These are phyloP conservation scores for Tiaroga cobitis DNA, from an alignment of 2,797 vertebrate species.

Conservation along the genomic window DNA sequence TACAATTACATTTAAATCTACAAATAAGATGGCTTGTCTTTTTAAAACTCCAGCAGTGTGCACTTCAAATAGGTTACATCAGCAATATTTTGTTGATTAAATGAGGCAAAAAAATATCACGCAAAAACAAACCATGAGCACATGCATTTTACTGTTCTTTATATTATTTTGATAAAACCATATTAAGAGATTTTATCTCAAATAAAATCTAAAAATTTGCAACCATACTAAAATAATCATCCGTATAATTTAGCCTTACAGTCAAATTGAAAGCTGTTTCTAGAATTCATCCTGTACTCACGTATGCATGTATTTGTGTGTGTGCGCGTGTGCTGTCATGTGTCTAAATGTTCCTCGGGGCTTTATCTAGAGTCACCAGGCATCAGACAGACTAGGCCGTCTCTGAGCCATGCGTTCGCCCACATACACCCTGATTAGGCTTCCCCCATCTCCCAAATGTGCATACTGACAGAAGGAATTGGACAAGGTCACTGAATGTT, in stretches of 20 bases:
- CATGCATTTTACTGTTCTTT: not conserved
- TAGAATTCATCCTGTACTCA: not conserved
- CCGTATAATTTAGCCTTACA: not conserved
- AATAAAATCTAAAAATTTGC: not conserved
- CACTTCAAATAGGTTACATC: not conserved
- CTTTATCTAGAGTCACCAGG: conserved; percentile 60
- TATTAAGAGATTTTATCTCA: not conserved
- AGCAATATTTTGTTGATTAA: conserved; percentile 2
- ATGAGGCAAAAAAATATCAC: not conserved
- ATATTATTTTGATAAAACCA: not conserved
- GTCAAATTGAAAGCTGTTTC: not conserved
- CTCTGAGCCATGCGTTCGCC: conserved; percentile 49
- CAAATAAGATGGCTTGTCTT: not conserved
- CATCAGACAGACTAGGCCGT: conserved; percentile 56
- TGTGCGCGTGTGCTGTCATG: conserved; percentile 40
- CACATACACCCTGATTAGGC: conserved; percentile 59
- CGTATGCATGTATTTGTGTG: conserved; percentile 38
- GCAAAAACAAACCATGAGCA: not conserved
- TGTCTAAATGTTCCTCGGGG: conserved; percentile 52
- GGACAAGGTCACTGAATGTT: conserved; percentile 60
- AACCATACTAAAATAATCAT: not conserved
- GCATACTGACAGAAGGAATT: conserved; percentile 61
- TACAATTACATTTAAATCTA: not conserved
- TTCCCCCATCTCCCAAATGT: conserved; percentile 56
- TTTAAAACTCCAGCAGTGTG: not conserved